Evolutionary conservation across 1,140 invertebrate genomes (phyloP), one percentile per base, ranked within the genome.

Genomic region (Papilio polyxenes): DNA sequence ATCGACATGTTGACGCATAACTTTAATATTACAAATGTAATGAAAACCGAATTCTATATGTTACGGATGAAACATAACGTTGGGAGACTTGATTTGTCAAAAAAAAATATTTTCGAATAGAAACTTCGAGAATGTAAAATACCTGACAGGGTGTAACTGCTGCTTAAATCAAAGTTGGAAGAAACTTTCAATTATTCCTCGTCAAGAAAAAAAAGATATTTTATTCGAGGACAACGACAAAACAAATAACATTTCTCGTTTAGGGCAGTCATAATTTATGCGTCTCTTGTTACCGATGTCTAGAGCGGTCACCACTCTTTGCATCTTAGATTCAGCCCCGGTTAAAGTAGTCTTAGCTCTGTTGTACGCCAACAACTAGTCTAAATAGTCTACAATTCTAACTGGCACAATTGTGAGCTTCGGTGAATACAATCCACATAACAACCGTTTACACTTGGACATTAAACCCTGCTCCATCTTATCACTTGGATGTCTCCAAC

Each of bases 361-460:
- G 56, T 59, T 59, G 56, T 59, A 8, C 17, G 56, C 56, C 56
- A 59, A 85, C 56, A 59, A 85, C 89, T 92, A 92, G 85, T 87
- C 89, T 91, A 92, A 87, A 87, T 86, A 76, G 82, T 89, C 89
- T 87, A 90, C 84, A 85, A 49, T 85, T 88, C 89, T 93, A 92
- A 90, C 87, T 94, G 92, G 93, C 93, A 93, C 92, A 91, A 91
- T 87, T 84, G 90, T 93, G 93, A 94, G 92, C 93, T 90, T 91
- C 89, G 85, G 87, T 89, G 87, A 90, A 89, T 90, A 88, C 87
- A 89, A 89, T 89, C 89, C 85, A 86, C 85, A 83, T 78, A 48
- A 82, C 83, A 82, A 86, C 83, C 84, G 87, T 85, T 75, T 83
- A 86, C 82, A 86, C 86, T 85, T 89, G 91, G 87, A 91, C 87